These are phyloP conservation scores for Ciconia boyciana DNA, from an alignment of 2,113 vertebrate species.

Conservation along the genomic window DNA sequence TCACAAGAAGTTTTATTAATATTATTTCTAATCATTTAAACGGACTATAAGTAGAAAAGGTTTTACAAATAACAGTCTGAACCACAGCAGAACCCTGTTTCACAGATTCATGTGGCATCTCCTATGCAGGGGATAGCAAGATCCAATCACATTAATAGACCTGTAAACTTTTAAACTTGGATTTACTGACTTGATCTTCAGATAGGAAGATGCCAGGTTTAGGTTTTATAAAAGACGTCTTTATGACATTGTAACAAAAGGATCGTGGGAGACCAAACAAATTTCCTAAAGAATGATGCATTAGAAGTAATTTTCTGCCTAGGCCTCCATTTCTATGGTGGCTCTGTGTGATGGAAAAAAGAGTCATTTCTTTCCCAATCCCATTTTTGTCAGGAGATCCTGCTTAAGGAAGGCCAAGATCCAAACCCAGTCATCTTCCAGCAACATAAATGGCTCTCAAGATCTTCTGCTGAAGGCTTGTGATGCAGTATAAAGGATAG, in stretches of 20 bases:
- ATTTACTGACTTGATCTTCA: not conserved
- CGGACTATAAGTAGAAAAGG: not conserved
- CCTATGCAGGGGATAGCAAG: not conserved
- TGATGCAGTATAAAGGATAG: slow-evolving; percentile 58
- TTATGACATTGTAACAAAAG: not conserved
- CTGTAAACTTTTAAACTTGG: not conserved
- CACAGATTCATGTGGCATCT: not conserved
- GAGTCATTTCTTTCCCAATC: slow-evolving; percentile 60
- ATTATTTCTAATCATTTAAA: not conserved
- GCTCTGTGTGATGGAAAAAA: slow-evolving; percentile 48
- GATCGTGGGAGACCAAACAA: not conserved
- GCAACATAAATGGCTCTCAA: slow-evolving; percentile 54
- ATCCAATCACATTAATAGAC: not conserved
- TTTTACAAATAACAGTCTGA: slow-evolving; percentile 15
- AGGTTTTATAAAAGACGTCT: slow-evolving; percentile 1
- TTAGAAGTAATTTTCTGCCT: slow-evolving; percentile 40
- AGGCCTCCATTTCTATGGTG: slow-evolving; percentile 32
- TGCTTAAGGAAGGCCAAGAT: slow-evolving; percentile 64
- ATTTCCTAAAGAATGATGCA: not conserved
- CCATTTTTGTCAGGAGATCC: slow-evolving; percentile 55
- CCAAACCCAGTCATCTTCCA: slow-evolving; percentile 67
- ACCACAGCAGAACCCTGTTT: not conserved
- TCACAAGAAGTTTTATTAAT: slow-evolving; percentile 3
- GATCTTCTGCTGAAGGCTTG: slow-evolving; percentile 60
- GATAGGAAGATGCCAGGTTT: slow-evolving; percentile 1